These are phyloP conservation scores for Misgurnus mizolepis DNA, from an alignment of 2,113 vertebrate genomes.

Conservation along the genomic window DNA sequence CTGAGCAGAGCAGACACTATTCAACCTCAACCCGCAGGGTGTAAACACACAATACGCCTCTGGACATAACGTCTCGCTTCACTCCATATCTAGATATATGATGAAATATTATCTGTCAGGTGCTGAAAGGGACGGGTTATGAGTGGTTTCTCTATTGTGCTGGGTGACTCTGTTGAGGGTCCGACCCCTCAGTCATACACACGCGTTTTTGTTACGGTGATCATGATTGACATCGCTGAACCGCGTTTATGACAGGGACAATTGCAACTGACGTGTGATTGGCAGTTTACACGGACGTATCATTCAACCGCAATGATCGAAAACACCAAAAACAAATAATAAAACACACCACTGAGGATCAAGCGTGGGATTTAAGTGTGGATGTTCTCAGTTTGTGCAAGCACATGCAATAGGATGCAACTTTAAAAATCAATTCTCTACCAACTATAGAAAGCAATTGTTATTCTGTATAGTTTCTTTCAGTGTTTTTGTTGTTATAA, in stretches of 20 bases:
- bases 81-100: conserved; percentile 21
- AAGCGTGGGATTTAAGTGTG: background rate
- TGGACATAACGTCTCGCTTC: conserved; percentile 5
- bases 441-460: too few relatives aligned
- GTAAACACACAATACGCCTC: conserved; percentile 18
- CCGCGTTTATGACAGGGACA: conserved; percentile 14
- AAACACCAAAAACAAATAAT: conserved; percentile 9
- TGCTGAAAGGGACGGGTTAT: conserved; percentile 24
- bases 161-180: background rate
- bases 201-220: conserved; percentile 13
- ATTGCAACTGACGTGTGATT: conserved; percentile 23
- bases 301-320: conserved; percentile 23
- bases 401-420: background rate
- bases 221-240: conserved; percentile 37
- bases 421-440: background rate
- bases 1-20: background rate
- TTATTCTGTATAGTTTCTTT: background rate
- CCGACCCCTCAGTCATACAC: conserved; percentile 15
- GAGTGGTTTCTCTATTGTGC: conserved; percentile 21
- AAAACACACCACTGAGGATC: background rate
- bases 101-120: conserved; percentile 33
- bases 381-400: conserved; percentile 1
- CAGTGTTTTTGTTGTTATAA: too few relatives aligned
- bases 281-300: conserved; percentile 17
- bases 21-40: conserved; percentile 15